These are phyloP conservation scores for Octodon degus DNA, from an alignment of 2,113 vertebrate genomes.

Conservation along the genomic window DNA sequence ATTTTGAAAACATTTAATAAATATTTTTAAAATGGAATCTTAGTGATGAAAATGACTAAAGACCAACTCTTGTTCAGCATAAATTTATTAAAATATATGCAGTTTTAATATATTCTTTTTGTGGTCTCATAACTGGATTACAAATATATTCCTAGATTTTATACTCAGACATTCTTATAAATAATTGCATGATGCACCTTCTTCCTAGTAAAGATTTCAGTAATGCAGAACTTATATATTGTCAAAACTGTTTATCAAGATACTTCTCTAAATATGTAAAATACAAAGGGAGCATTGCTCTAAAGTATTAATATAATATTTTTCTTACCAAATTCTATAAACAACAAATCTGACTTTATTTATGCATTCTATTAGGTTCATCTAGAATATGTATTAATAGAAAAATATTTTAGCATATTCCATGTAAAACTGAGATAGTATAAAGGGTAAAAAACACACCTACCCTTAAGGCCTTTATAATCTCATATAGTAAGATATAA, in stretches of 20 bases:
- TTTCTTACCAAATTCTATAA: constrained; percentile 52
- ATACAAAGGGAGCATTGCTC: constrained; percentile 42
- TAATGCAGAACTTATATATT: constrained; percentile 61
- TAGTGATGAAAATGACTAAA: constrained; percentile 51
- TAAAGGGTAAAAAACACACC: not conserved
- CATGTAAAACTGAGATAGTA: not conserved
- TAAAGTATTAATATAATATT: constrained; percentile 15
- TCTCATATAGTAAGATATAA: not conserved
- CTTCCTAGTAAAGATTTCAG: constrained; percentile 53
- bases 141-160: constrained; percentile 67
- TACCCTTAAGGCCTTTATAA: not conserved
- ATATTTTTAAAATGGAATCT: constrained; percentile 40
- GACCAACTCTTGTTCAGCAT: constrained; percentile 49
- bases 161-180: constrained; percentile 58
- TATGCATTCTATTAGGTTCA: constrained; percentile 33
- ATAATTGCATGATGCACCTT: constrained; percentile 71
- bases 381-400: constrained; percentile 30
- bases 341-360: constrained; percentile 30
- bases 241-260: constrained; percentile 67
- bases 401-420: not conserved
- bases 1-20: constrained; percentile 66
- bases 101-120: constrained; percentile 75
- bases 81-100: constrained; percentile 71
- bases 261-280: not conserved
- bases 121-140: constrained; percentile 64